phyloP scores from a whole-genome alignment of 1,140 invertebrate species.

The Belonocnema kinseyi region DNA sequence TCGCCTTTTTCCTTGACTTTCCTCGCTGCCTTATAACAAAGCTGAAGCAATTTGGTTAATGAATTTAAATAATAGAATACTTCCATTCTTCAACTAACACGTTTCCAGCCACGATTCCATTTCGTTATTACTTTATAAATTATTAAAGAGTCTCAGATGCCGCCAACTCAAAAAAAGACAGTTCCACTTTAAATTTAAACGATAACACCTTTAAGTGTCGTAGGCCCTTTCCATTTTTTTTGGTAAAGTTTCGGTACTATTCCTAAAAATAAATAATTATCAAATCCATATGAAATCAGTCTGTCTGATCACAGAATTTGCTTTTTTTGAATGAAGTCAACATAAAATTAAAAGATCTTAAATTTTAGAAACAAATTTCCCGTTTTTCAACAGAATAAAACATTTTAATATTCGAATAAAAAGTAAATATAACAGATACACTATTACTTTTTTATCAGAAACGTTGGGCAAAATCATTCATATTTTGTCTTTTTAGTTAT shows the following conservation, averaged over 20 bases:
- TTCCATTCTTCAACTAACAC: constrained; percentile 15
- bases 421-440: no score
- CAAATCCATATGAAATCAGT: background rate
- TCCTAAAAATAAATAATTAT: background rate
- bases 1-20: background rate
- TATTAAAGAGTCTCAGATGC: constrained; percentile 18
- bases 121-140: constrained; percentile 28
- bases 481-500: no score
- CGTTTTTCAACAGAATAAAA: no score
- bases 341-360: no score
- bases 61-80: constrained; percentile 8
- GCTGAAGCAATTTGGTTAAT: constrained; percentile 18
- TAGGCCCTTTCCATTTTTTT: background rate
- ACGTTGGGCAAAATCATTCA: no score
- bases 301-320: no score
- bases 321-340: no score
- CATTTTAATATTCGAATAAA: no score
- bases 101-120: constrained; percentile 20
- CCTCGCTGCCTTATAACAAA: background rate
- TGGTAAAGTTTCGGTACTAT: background rate
- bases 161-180: constrained; percentile 5
- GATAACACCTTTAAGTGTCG: background rate
- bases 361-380: no score
- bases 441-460: no score
- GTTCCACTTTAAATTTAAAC: constrained; percentile 16